These are phyloP conservation scores for Seira musarum DNA, from an alignment of 2,888 invertebrate genomes.

Conservation along the genomic window DNA sequence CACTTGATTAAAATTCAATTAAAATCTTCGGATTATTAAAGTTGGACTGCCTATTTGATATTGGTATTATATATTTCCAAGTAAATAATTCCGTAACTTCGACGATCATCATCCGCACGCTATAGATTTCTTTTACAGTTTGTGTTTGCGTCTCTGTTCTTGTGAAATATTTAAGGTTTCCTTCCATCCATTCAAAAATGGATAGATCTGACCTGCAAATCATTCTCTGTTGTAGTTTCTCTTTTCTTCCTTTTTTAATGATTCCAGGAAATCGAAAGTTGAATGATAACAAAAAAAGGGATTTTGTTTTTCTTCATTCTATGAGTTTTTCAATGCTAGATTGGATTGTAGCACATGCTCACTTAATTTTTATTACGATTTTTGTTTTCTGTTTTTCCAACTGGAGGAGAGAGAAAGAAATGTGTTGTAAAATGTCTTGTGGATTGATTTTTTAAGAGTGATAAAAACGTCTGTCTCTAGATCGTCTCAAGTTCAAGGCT, in stretches of 20 bases:
- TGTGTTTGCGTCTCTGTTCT: no score
- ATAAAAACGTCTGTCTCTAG: slow-evolving; percentile 46
- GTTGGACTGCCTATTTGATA: no score
- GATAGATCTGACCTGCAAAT: slow-evolving; percentile 46
- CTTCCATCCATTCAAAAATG: no score
- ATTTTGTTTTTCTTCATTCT: not conserved
- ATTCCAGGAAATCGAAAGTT: slow-evolving; percentile 65
- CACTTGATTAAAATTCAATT: no score
- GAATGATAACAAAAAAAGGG: slow-evolving; percentile 53
- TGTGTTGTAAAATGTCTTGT: slow-evolving; percentile 30
- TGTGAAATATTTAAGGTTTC: no score
- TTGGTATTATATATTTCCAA: no score
- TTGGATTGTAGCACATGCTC: slow-evolving; percentile 36
- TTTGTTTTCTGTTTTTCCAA: slow-evolving; percentile 18
- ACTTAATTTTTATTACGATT: slow-evolving; percentile 6
- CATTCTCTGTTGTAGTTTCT: slow-evolving; percentile 21
- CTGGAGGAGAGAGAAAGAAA: slow-evolving; percentile 22
- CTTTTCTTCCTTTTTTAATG: slow-evolving; percentile 53
- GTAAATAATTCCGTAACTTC: no score
- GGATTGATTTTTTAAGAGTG: slow-evolving; percentile 39
- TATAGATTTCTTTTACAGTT: no score
- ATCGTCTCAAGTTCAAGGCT: slow-evolving; percentile 51
- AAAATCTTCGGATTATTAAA: no score
- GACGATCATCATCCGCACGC: no score
- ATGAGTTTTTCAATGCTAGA: not conserved